Conservation (phyloP, 2,797 vertebrate genomes). For the Falco novaeseelandiae region DNA sequence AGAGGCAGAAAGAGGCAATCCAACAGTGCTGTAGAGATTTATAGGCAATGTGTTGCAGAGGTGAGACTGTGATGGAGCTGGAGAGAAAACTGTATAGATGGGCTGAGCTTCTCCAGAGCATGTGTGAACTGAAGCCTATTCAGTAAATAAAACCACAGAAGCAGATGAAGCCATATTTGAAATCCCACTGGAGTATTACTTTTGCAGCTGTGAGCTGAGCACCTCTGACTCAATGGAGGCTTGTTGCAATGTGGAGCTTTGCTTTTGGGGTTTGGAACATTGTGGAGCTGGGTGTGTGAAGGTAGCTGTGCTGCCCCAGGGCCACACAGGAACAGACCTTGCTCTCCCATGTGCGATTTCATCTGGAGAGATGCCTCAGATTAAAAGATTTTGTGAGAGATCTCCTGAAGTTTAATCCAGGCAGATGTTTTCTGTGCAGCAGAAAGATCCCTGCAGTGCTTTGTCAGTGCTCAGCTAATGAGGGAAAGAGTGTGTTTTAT, state of each 20-base stretch:
- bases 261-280: neutral
- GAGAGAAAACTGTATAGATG: neutral
- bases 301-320: neutral
- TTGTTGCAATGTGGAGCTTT: neutral
- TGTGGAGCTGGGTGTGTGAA: neutral
- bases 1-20: neutral
- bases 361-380: neutral
- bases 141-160: neutral
- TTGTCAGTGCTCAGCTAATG: constrained; percentile 67
- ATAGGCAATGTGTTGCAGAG: neutral
- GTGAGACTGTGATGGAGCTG: neutral
- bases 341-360: neutral
- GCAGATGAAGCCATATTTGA: neutral
- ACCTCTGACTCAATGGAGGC: neutral
- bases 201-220: fast-evolving
- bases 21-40: neutral
- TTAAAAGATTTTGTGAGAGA: neutral
- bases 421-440: constrained; percentile 33
- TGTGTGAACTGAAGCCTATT: neutral
- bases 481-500: constrained; percentile 58
- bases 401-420: constrained; percentile 21
- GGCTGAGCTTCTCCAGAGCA: neutral
- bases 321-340: neutral
- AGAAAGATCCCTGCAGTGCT: constrained; percentile 44
- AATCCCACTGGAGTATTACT: neutral